phyloP scores from a whole-genome alignment of 2,888 invertebrate genomes.

The Quadroppia sp. region DNA sequence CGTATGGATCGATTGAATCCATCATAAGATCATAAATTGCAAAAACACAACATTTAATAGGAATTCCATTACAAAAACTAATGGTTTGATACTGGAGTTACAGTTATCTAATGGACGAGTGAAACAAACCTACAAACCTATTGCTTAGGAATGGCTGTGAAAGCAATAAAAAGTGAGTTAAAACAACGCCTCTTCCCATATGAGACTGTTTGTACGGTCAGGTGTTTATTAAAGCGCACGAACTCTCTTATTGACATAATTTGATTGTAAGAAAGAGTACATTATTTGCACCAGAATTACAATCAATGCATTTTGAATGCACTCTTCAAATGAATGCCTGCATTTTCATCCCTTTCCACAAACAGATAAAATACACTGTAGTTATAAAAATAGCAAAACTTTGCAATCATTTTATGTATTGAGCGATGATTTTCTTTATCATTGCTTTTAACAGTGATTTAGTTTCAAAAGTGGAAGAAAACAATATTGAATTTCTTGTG shows the following conservation, averaged over 20 bases:
- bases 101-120: too few relatives aligned
- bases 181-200: neutral
- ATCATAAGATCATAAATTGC: neutral
- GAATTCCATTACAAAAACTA: neutral
- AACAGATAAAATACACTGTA: too few relatives aligned
- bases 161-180: neutral
- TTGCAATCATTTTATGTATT: too few relatives aligned
- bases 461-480: too few relatives aligned
- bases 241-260: constrained; percentile 19
- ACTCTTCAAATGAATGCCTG: neutral
- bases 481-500: too few relatives aligned
- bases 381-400: too few relatives aligned
- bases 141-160: neutral
- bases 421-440: too few relatives aligned
- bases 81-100: too few relatives aligned
- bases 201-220: too few relatives aligned
- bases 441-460: too few relatives aligned
- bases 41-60: neutral
- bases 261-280: constrained; percentile 24
- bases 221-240: constrained; percentile 30
- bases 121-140: neutral
- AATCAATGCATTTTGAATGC: neutral
- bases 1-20: neutral
- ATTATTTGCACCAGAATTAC: neutral
- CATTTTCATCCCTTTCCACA: too few relatives aligned